Evolutionary conservation across 1,140 invertebrate species (phyloP), one percentile per base, ranked within the genome.

Genomic region (Halyomorpha halys): DNA sequence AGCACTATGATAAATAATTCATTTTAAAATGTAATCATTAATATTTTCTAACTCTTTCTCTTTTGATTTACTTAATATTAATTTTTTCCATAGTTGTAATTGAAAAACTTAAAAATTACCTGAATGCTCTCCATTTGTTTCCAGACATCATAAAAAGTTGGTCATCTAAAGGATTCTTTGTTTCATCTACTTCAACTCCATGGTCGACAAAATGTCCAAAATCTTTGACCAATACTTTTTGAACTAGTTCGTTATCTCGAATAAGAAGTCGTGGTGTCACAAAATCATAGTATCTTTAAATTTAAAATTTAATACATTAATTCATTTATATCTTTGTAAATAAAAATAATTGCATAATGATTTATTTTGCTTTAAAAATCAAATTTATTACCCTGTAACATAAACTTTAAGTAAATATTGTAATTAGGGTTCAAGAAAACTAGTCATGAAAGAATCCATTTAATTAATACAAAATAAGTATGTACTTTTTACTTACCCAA

Each of bases 31-130:
- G n/a, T n/a, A n/a, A n/a, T n/a, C n/a, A n/a, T n/a, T n/a, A n/a
- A n/a, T n/a, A n/a, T n/a, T n/a, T n/a, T n/a, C n/a, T n/a, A n/a
- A n/a, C n/a, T n/a, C n/a, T n/a, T n/a, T n/a, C n/a, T n/a, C n/a
- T n/a, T n/a, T n/a, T n/a, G n/a, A n/a, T n/a, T n/a, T n/a, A n/a
- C n/a, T n/a, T n/a, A n/a, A n/a, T n/a, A n/a, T n/a, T n/a, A n/a
- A n/a, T n/a, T n/a, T n/a, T n/a, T n/a, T n/a, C n/a, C 13, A 61
- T 66, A 3, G 67, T 49, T 5, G 69, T 70, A 44, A 70, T 70
- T 0, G 65, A 65, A 0, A 68, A 66, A 25, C 80, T 81, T 44
- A 84, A 74, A 65, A 83, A 79, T 11, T 77, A 74, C 53, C 83
- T 72, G 19, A 85, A 72, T 45, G 77, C 71, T 59, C 78, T 78